phyloP scores from a whole-genome alignment of 2,113 vertebrate species.

The Trochalopteron elliotii region DNA sequence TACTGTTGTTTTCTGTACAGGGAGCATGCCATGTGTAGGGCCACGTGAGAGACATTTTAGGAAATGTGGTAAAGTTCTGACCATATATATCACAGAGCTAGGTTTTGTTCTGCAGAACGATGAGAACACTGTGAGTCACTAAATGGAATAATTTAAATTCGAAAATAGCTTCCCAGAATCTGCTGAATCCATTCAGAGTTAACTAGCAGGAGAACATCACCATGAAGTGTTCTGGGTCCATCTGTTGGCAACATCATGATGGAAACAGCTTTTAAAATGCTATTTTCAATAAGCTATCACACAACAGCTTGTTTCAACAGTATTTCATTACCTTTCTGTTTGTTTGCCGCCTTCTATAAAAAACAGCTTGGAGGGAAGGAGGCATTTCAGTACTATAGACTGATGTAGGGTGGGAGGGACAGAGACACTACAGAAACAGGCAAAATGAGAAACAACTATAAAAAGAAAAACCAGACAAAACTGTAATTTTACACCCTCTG shows the following conservation, averaged over 20 bases:
- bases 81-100: neutral
- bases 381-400: neutral
- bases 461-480: neutral
- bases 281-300: conserved; percentile 77
- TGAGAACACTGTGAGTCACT: conserved; percentile 21
- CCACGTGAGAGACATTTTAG: neutral
- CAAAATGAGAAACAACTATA: neutral
- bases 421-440: conserved; percentile 4
- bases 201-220: conserved; percentile 66
- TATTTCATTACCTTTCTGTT: conserved; percentile 73
- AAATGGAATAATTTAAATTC: conserved; percentile 46
- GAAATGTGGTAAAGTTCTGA: neutral
- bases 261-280: conserved; percentile 71
- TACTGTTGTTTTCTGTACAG: neutral
- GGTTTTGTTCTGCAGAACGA: neutral
- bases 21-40: neutral
- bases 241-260: conserved; percentile 76
- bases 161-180: conserved; percentile 36
- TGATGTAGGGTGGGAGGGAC: neutral
- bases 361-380: conserved; percentile 56
- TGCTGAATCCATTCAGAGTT: conserved; percentile 63
- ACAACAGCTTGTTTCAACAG: conserved; percentile 77
- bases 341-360: conserved; percentile 68
- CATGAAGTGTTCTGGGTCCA: conserved; percentile 75
- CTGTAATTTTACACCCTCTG: neutral